Evolutionary conservation across 2,113 vertebrate species (phyloP).

Genomic region (Herpetotheres cachinnans): DNA sequence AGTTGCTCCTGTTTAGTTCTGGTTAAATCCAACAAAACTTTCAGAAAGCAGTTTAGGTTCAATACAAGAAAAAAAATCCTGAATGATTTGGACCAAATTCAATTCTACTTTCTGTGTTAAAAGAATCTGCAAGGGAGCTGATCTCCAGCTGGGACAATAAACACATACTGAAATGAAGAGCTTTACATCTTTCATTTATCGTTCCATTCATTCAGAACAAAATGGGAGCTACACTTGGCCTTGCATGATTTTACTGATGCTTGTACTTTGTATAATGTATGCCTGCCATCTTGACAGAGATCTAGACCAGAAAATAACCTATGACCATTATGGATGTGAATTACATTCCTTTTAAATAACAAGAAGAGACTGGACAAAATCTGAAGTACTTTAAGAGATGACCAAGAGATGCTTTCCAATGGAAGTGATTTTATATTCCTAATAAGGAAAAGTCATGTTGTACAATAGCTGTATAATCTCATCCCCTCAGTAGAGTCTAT

Average conservation of each 20-base stretch:
- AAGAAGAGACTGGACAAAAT: background rate
- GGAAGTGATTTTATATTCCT: background rate
- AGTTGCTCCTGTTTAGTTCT: background rate
- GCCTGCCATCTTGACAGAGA: background rate
- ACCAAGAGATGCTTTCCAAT: background rate
- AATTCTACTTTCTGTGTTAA: background rate
- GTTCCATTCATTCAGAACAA: background rate
- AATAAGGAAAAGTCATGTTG: slow-evolving; percentile 23
- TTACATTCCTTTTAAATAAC: background rate
- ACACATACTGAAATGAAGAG: background rate
- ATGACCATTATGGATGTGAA: background rate
- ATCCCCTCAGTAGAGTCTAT: background rate
- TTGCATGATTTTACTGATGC: background rate
- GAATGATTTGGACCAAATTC: background rate
- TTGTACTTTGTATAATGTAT: background rate
- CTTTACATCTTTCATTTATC: background rate
- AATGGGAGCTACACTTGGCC: background rate
- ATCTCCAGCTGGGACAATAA: background rate
- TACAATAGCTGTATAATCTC: background rate
- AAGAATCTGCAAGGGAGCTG: background rate
- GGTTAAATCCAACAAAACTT: background rate
- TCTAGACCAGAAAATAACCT: slow-evolving; percentile 34
- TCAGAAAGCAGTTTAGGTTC: background rate
- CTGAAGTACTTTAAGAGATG: background rate
- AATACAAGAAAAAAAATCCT: background rate